Percentiles rank a stretch among this genome's conserved stretches.
Conservation (phyloP, 1,140 invertebrate genomes). For the Musca vetustissima region DNA sequence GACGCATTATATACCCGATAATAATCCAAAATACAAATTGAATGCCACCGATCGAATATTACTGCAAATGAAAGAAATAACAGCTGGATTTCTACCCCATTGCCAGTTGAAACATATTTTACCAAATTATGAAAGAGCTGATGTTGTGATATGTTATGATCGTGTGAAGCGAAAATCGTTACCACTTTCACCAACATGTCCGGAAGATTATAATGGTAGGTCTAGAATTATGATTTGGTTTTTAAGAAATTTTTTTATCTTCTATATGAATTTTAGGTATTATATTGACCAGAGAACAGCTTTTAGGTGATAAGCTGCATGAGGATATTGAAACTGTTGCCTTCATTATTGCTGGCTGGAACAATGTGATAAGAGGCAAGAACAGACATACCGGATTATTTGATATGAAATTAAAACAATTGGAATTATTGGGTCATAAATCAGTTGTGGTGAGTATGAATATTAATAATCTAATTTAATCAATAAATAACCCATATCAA, state of each 20-base stretch:
- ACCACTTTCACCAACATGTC: slow-evolving; percentile 26
- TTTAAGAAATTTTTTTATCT: neutral
- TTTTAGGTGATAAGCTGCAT: slow-evolving; percentile 46
- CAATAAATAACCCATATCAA: too few species aligned
- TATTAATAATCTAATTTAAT: slow-evolving; percentile 26
- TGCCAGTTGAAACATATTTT: slow-evolving; percentile 57
- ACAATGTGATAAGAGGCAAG: slow-evolving; percentile 54
- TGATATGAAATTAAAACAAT: slow-evolving; percentile 60
- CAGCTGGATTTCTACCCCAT: slow-evolving; percentile 38
- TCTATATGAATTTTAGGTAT: slow-evolving; percentile 31
- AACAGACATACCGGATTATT: slow-evolving; percentile 52
- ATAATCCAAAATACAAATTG: slow-evolving; percentile 54
- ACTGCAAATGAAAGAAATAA: slow-evolving; percentile 53
- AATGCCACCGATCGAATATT: slow-evolving; percentile 56
- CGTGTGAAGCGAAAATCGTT: slow-evolving; percentile 31
- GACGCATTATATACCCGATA: slow-evolving; percentile 55
- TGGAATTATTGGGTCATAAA: slow-evolving; percentile 61
- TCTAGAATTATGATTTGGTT: neutral
- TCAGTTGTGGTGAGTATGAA: slow-evolving; percentile 59
- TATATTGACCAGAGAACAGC: slow-evolving; percentile 42
- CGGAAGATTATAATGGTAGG: slow-evolving; percentile 42
- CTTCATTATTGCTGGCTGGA: slow-evolving; percentile 55
- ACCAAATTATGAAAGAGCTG: slow-evolving; percentile 60
- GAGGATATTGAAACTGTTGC: slow-evolving; percentile 53
- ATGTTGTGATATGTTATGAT: slow-evolving; percentile 52